Conservation (phyloP, 2,888 invertebrate species). For the Aproaerema taeniolella region DNA sequence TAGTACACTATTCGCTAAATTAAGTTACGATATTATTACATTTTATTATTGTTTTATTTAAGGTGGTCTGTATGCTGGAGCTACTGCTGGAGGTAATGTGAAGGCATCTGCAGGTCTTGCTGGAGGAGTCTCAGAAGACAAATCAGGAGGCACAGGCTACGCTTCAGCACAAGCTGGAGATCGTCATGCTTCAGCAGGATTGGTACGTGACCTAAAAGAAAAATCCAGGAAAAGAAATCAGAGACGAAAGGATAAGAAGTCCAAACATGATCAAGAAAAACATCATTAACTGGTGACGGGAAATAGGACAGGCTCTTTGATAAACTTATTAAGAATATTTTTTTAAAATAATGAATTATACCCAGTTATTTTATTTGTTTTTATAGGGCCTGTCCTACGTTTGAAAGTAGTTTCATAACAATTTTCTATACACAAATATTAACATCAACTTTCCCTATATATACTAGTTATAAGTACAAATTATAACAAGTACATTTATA, state of each 20-base stretch:
- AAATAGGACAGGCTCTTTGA: background rate
- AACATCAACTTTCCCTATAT: constrained; percentile 6
- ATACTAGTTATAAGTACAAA: constrained; percentile 5
- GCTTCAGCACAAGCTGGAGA: constrained; percentile 58
- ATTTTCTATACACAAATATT: constrained; percentile 9
- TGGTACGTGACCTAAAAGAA: constrained; percentile 54
- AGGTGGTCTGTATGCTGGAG: constrained; percentile 78
- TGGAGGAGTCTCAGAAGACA: constrained; percentile 58
- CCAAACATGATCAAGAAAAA: constrained; percentile 14
- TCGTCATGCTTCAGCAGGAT: constrained; percentile 40
- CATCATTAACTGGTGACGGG: background rate
- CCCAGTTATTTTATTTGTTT: too few relatives aligned
- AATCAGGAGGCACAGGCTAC: constrained; percentile 53
- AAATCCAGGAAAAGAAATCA: constrained; percentile 44
- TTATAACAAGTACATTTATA: background rate
- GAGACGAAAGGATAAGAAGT: constrained; percentile 34
- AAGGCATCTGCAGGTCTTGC: constrained; percentile 69
- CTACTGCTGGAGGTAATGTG: constrained; percentile 76
- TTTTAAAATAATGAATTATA: too few relatives aligned
- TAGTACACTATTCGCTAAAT: too few relatives aligned
- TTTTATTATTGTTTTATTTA: too few relatives aligned
- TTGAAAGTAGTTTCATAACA: constrained; percentile 2
- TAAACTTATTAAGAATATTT: too few relatives aligned
- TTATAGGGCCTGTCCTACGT: too few relatives aligned
- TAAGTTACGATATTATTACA: too few relatives aligned